These are phyloP conservation scores for Bergia sp. DNA, from an alignment of 92 coral and sea anemone species.

Conservation along the genomic window DNA sequence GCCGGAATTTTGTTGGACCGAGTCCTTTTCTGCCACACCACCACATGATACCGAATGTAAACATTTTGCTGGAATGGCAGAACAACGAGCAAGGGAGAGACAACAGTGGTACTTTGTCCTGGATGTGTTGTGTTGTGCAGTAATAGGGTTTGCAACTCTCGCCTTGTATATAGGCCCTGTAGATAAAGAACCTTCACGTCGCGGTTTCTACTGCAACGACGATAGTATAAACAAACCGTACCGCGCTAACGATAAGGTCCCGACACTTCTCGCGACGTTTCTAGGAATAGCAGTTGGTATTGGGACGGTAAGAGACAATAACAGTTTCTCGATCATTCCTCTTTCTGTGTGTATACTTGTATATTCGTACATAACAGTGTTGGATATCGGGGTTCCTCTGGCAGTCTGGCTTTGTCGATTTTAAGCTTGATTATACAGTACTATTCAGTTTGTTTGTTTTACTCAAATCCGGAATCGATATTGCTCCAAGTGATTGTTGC, in stretches of 20 bases:
- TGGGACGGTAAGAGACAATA: constrained; percentile 5
- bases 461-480: not conserved
- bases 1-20: not conserved
- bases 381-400: not conserved
- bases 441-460: not conserved
- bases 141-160: constrained; percentile 26
- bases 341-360: not conserved
- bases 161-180: constrained; percentile 26
- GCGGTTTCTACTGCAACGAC: constrained; percentile 93
- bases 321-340: not conserved
- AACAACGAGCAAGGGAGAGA: not conserved
- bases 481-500: not conserved
- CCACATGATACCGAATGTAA: too few species aligned
- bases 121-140: constrained; percentile 38
- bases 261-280: constrained; percentile 12
- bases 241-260: constrained; percentile 38
- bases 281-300: constrained; percentile 27
- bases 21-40: not conserved
- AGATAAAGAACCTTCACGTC: constrained; percentile 65
- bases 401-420: too few species aligned
- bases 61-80: not conserved
- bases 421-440: too few species aligned
- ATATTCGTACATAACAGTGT: not conserved
- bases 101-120: constrained; percentile 9
- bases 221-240: constrained; percentile 93